Evolutionary conservation across 2,888 invertebrate species (phyloP).

Genomic region (Volucella inanis): DNA sequence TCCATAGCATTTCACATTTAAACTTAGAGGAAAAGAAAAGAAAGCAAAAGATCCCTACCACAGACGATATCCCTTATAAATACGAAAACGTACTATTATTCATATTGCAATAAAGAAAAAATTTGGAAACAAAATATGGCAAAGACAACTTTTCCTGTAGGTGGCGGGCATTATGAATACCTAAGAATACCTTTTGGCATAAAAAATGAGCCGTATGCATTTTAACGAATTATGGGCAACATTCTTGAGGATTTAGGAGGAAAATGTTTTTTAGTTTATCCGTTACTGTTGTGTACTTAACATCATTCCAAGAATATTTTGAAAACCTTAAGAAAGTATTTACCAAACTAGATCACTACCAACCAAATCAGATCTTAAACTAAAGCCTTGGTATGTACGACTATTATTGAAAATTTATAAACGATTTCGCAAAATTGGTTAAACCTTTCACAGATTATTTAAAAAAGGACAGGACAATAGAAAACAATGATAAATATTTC

Average conservation of each 20-base stretch:
- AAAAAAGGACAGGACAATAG: slow-evolving; percentile 4
- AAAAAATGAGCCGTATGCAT: slow-evolving; percentile 63
- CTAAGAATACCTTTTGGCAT: slow-evolving; percentile 70
- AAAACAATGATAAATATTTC: slow-evolving; percentile 1
- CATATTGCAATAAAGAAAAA: slow-evolving; percentile 52
- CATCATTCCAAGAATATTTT: slow-evolving; percentile 35
- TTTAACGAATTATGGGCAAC: slow-evolving; percentile 71
- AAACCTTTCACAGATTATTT: slow-evolving; percentile 4
- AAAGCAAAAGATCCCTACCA: slow-evolving; percentile 8
- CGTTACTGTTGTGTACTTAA: slow-evolving; percentile 49
- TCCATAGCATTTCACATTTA: too few species aligned
- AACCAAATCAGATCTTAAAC: too few species aligned
- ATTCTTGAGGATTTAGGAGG: slow-evolving; percentile 73
- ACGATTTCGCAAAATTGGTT: slow-evolving; percentile 46
- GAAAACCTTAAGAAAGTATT: too few species aligned
- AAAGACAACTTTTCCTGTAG: slow-evolving; percentile 74
- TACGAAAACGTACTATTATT: slow-evolving; percentile 18
- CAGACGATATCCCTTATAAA: not conserved
- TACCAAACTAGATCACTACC: too few species aligned
- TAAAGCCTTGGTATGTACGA: not conserved
- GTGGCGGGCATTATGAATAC: slow-evolving; percentile 72
- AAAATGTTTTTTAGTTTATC: slow-evolving; percentile 68
- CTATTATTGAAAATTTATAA: slow-evolving; percentile 64
- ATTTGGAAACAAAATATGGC: slow-evolving; percentile 49
- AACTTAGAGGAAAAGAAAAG: too few species aligned